A percentile compares a stretch with the other conserved stretches of the same genome.
These are phyloP conservation scores for Tiliacea aurago DNA, from an alignment of 2,888 invertebrate species.

Conservation along the genomic window DNA sequence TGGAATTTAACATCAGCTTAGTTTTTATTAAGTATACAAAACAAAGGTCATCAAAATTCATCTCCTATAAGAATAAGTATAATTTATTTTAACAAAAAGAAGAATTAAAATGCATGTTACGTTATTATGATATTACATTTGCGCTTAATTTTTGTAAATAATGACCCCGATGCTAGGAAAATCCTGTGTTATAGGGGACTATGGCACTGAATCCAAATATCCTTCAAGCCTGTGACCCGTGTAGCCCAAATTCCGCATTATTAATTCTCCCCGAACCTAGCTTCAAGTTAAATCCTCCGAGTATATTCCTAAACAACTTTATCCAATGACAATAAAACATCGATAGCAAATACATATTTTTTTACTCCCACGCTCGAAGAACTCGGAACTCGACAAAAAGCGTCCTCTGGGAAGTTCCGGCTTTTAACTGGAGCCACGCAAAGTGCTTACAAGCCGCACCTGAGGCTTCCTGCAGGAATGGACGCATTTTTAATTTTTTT, in stretches of 20 bases:
- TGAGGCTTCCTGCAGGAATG: constrained; percentile 19
- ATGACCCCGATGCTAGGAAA: too few species aligned
- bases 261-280: constrained; percentile 1
- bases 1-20: too few species aligned
- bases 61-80: too few species aligned
- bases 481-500: constrained; percentile 8
- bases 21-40: too few species aligned
- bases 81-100: too few species aligned
- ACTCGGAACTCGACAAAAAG: constrained; percentile 23
- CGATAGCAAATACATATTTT: constrained; percentile 21
- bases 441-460: constrained; percentile 35
- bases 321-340: constrained; percentile 52
- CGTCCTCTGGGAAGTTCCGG: constrained; percentile 28
- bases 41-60: too few species aligned
- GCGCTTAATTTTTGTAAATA: too few species aligned
- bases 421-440: constrained; percentile 25
- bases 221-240: constrained; percentile 9
- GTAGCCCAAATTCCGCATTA: constrained; percentile 12
- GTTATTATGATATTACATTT: too few species aligned
- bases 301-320: constrained; percentile 45
- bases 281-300: constrained; percentile 25
- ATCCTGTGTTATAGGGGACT: too few species aligned
- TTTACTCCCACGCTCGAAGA: constrained; percentile 8
- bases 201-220: not conserved
- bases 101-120: too few species aligned